phyloP scores from a whole-genome alignment of 2,888 invertebrate species.

The Scaptomyza caliginosa region DNA sequence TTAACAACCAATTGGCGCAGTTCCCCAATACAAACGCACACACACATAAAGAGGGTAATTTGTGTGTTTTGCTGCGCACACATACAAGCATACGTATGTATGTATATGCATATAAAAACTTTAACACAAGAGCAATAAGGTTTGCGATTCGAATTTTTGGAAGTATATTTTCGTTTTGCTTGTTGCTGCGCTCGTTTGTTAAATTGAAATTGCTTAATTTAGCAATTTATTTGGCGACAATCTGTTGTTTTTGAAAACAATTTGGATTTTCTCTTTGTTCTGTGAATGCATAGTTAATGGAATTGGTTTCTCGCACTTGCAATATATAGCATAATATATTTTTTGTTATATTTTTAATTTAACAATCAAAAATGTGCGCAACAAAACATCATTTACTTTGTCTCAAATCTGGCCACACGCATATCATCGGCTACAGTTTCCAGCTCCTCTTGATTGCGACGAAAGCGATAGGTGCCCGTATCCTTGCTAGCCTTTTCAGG shows the following conservation, averaged over 20 bases:
- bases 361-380: neutral
- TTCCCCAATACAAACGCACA: conserved; percentile 9
- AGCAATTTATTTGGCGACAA: conserved; percentile 68
- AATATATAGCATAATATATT: too few relatives aligned
- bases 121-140: conserved; percentile 23
- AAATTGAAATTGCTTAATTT: conserved; percentile 80
- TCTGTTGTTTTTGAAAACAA: too few relatives aligned
- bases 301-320: too few relatives aligned
- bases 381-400: conserved; percentile 19
- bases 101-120: conserved; percentile 33
- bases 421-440: conserved; percentile 59
- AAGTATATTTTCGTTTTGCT: conserved; percentile 29
- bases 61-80: conserved; percentile 25
- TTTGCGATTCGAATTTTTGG: conserved; percentile 11
- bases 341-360: too few relatives aligned
- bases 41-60: conserved; percentile 25
- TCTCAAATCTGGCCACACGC: conserved; percentile 57
- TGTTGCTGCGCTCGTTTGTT: conserved; percentile 46
- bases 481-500: conserved; percentile 45
- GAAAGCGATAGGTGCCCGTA: conserved; percentile 67
- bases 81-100: too few relatives aligned
- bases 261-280: too few relatives aligned
- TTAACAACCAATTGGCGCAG: conserved; percentile 17
- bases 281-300: too few relatives aligned
- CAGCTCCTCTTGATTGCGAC: conserved; percentile 54